These are phyloP conservation scores for Oryzias javanicus DNA, from an alignment of 2,113 vertebrate species.

Conservation along the genomic window DNA sequence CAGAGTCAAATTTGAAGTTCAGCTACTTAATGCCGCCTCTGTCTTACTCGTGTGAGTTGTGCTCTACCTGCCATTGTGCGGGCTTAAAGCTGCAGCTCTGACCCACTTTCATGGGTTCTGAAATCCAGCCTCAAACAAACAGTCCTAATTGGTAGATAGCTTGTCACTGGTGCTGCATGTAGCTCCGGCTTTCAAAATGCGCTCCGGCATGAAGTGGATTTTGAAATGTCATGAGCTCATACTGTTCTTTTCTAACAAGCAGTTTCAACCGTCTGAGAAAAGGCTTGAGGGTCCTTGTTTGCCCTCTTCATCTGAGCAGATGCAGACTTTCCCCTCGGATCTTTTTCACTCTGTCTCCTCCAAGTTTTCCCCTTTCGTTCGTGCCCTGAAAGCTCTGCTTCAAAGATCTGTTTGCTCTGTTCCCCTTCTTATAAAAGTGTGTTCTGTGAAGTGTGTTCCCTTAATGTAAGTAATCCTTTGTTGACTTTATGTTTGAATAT, in stretches of 20 bases:
- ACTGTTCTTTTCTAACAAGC: conserved; percentile 61
- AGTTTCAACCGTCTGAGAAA: conserved; percentile 17
- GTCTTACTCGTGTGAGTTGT: conserved; percentile 24
- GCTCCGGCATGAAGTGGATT: conserved; percentile 53
- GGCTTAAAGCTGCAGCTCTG: conserved; percentile 26
- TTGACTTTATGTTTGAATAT: conserved; percentile 1
- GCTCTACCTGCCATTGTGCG: conserved; percentile 37
- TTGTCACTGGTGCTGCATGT: conserved; percentile 56
- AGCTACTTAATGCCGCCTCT: conserved; percentile 37
- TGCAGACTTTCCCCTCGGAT: conserved; percentile 19
- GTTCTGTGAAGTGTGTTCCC: conserved; percentile 3
- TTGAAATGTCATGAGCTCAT: conserved; percentile 52
- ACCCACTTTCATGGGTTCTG: conserved; percentile 59
- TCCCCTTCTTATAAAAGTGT: not conserved
- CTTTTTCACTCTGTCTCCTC: conserved; percentile 31
- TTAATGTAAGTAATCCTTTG: conserved; percentile 5
- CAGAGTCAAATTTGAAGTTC: conserved; percentile 44
- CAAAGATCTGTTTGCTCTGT: conserved; percentile 13
- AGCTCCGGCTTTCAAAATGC: conserved; percentile 39
- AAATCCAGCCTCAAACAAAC: conserved; percentile 50
- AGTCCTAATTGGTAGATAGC: conserved; percentile 65
- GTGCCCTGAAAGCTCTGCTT: conserved; percentile 8
- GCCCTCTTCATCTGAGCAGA: conserved; percentile 31
- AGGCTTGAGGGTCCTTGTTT: conserved; percentile 35
- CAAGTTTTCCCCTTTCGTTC: conserved; percentile 41